phyloP scores from a whole-genome alignment of 2,888 invertebrate species.

The Tupiocoris notatus region DNA sequence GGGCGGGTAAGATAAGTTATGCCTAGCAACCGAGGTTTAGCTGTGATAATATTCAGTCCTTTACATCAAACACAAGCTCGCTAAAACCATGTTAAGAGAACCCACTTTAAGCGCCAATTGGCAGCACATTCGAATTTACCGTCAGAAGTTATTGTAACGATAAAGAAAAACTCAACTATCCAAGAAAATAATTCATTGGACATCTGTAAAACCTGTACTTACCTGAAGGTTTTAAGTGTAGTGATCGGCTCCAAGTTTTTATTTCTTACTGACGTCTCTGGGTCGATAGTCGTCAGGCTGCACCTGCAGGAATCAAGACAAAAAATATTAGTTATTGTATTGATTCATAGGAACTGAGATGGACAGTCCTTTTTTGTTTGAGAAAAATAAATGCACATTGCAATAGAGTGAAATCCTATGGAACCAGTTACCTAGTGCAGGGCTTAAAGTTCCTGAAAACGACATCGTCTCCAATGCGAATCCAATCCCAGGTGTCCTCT shows the following conservation, averaged over 20 bases:
- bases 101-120: background rate
- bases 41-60: background rate
- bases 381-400: too few species aligned
- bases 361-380: too few species aligned
- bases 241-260: conserved; percentile 17
- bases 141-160: too few species aligned
- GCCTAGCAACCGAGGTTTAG: too few species aligned
- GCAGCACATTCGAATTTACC: background rate
- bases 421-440: conserved; percentile 39
- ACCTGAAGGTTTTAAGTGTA: conserved; percentile 33
- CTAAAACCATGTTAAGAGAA: background rate
- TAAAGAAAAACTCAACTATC: too few species aligned
- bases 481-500: conserved; percentile 43
- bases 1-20: too few species aligned
- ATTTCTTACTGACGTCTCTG: conserved; percentile 7
- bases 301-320: conserved; percentile 6
- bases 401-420: background rate
- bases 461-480: conserved; percentile 44
- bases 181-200: too few species aligned
- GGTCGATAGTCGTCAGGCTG: conserved; percentile 37
- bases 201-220: too few species aligned
- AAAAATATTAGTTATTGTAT: too few species aligned
- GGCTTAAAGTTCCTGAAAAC: conserved; percentile 39
- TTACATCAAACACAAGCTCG: background rate
- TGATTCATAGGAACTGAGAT: too few species aligned